Evolutionary conservation across 2,113 vertebrate species (phyloP), one percentile per base, ranked within the genome.

Genomic region (Rhinolophus sinicus): DNA sequence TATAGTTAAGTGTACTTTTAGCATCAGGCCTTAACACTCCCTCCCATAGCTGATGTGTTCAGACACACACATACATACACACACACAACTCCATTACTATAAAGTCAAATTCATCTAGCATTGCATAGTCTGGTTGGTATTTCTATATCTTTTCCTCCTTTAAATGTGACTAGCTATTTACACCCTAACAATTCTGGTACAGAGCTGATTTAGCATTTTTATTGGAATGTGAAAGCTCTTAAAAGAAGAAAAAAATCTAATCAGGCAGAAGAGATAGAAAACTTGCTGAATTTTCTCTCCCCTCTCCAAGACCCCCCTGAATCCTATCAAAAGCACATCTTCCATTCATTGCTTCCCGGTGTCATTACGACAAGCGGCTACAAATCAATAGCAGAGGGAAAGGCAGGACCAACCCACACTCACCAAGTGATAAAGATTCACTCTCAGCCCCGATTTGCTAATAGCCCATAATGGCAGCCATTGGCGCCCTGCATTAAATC

Each of bases 401-500:
- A 97, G 97, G 98, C 98, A 93, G 95, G 97, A 97, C 98, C 97
- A 97, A 98, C 98, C 98, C 97, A 97, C 98, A 95, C 96, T 97
- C 98, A 97, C 98, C 98, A 88, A 98, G 98, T 98, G 99, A 98
- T 98, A 98, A 98, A 99, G 98, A 99, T 98, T 98, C 98, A 98
- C 98, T 99, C 98, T 98, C 98, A 97, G 96, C 98, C 97, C 98
- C 98, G 98, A 99, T 99, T 99, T 99, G 99, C 99, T 99, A 99
- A 99, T 99, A 99, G 99, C 99, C 99, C 99, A 99, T 99, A 99
- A 99, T 99, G 99, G 98, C 98, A 98, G 98, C 98, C 98, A 99
- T 99, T 99, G 99, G 99, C 97, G 98, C 98, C 98, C 98, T 75
- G 98, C 99, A 99, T 99, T 99, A 99, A 99, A 99, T 99, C 99